Base-by-base conservation (phyloP, 2,888 invertebrate genomes). In the Morinoia aosen region DNA sequence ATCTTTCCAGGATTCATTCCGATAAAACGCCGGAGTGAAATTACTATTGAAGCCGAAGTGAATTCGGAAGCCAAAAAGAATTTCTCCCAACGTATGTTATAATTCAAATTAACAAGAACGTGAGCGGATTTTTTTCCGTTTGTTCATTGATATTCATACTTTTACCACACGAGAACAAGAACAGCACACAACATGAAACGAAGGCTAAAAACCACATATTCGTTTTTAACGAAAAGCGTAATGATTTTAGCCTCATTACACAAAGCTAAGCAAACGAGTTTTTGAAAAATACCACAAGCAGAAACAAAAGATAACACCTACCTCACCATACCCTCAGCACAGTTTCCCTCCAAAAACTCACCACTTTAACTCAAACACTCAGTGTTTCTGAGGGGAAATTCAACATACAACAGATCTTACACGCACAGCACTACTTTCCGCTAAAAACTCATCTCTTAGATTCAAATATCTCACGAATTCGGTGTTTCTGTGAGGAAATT, bases 351-450 rank as follows among this genome's bases (percentile, higher is more conserved):
- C 25, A 33, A 25, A 33, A 25, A 25, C 76, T 33, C 33, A 25
- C 7, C 25, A 10, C 25, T 33, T 10, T 8, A 3, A 10, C 25
- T 76, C 33, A 76, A 76, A 61, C 8, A 76, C 25, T 61, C 61
- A 61, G 19, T 61, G 14, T 61, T 61, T 61, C 19, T 61, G 61
- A 2, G 61, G 8, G 61, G 5, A 61, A 61, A 61, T 16, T 16
- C 48, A 5, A 48, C 19, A 19, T 19, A 16, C 14, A 12, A 61
- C 76, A 95, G 61, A 96, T 95, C 95, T 95, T 16, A 95, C 95
- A 40, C 95, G 94, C 33, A 94, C 95, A 57, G 95, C 96, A 91
- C 96, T 95, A 91, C 76, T 95, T 16, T 76, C 10, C 33, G 8
- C 76, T 8, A 33, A 25, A 33, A 25, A 25, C 76, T 33, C 33